Conservation (phyloP, 2,113 vertebrate species). For the Trochalopteron elliotii region DNA sequence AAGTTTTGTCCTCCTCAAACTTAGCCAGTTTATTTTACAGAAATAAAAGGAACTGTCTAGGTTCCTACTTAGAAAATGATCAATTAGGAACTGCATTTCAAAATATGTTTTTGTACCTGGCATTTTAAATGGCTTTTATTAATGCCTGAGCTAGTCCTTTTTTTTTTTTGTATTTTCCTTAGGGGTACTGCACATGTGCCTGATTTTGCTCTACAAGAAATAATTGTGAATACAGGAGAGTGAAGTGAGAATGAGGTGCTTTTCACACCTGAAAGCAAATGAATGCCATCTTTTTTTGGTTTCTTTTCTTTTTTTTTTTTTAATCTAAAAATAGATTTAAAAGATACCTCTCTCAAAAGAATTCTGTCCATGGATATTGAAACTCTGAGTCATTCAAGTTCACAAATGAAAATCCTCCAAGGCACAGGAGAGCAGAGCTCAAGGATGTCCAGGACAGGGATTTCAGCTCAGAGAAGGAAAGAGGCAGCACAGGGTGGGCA, state of each 20-base stretch:
- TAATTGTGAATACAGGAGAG: not conserved
- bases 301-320: not conserved
- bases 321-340: not conserved
- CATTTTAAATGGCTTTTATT: constrained; percentile 30
- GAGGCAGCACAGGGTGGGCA: not conserved
- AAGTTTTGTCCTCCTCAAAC: not conserved
- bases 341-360: not conserved
- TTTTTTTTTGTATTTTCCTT: not conserved
- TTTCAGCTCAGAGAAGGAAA: not conserved
- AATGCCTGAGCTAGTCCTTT: not conserved
- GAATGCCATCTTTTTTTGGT: not conserved
- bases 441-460: not conserved
- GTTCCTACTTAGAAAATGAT: not conserved
- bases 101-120: not conserved
- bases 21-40: not conserved
- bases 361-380: not conserved
- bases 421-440: not conserved
- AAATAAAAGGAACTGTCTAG: not conserved
- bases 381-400: not conserved
- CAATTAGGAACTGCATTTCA: not conserved
- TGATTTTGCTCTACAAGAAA: constrained; percentile 1
- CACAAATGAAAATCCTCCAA: not conserved
- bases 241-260: constrained; percentile 6
- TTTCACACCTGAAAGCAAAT: constrained; percentile 22
- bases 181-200: not conserved